phyloP scores from a whole-genome alignment of 2,888 invertebrate genomes.

The Allolobophora icterica region DNA sequence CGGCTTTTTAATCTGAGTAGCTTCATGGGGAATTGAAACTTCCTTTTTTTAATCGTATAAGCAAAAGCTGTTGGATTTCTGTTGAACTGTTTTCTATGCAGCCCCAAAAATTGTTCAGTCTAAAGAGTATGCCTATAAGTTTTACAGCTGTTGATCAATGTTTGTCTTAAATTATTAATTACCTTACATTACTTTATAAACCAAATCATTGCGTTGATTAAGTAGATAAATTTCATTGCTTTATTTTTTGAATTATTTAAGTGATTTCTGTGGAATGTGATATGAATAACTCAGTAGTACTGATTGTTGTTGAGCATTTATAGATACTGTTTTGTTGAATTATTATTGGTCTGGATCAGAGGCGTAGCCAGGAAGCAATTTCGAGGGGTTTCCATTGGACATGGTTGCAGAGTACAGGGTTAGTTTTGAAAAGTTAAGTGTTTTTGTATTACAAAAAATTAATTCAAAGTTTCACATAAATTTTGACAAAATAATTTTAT shows the following conservation, averaged over 20 bases:
- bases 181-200: background rate
- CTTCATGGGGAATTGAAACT: background rate
- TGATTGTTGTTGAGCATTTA: background rate
- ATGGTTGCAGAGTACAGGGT: no score
- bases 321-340: background rate
- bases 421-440: no score
- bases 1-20: background rate
- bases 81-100: background rate
- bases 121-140: background rate
- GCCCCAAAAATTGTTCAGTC: background rate
- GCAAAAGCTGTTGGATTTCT: background rate
- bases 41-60: background rate
- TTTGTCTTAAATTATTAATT: background rate
- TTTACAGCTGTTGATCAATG: background rate
- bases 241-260: background rate
- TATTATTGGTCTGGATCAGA: background rate
- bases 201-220: background rate
- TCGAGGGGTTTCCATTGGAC: no score
- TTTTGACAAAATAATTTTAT: no score
- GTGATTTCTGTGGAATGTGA: background rate
- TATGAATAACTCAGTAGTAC: no score
- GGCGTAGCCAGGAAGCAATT: no score
- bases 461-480: no score
- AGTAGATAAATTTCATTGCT: background rate
- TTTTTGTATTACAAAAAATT: no score